phyloP scores from a whole-genome alignment of 2,888 invertebrate species.

The Parochlus steinenii region DNA sequence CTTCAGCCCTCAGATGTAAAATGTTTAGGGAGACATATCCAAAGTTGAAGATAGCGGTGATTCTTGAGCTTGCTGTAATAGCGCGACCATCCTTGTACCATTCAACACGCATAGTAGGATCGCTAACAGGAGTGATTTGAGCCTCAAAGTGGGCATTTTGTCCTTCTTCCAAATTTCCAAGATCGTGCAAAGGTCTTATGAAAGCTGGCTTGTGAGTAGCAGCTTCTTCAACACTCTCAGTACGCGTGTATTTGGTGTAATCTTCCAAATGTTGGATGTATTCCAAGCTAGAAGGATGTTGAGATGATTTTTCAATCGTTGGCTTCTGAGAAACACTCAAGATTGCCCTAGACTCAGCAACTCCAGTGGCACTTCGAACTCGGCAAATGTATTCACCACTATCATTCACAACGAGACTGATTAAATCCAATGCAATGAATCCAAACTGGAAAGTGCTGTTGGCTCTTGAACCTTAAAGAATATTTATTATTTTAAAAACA shows the following conservation, averaged over 20 bases:
- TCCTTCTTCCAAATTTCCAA: slow-evolving; percentile 77
- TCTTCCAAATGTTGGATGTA: slow-evolving; percentile 83
- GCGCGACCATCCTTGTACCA: slow-evolving; percentile 92
- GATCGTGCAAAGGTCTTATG: slow-evolving; percentile 70
- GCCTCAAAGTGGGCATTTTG: slow-evolving; percentile 87
- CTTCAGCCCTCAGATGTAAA: slow-evolving; percentile 95
- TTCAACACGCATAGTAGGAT: slow-evolving; percentile 85
- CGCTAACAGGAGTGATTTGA: slow-evolving; percentile 80
- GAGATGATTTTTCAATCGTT: slow-evolving; percentile 72
- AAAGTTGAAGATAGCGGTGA: slow-evolving; percentile 96
- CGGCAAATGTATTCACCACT: slow-evolving; percentile 83
- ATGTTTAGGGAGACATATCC: slow-evolving; percentile 98
- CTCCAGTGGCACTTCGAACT: slow-evolving; percentile 71
- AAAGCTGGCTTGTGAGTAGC: slow-evolving; percentile 69
- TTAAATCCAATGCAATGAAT: slow-evolving; percentile 84
- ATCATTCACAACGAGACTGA: slow-evolving; percentile 71
- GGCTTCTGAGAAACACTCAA: slow-evolving; percentile 66
- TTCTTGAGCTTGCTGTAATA: slow-evolving; percentile 92
- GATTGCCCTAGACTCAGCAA: slow-evolving; percentile 68
- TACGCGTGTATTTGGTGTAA: slow-evolving; percentile 71
- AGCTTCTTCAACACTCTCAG: slow-evolving; percentile 69
- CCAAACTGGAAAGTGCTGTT: slow-evolving; percentile 95
- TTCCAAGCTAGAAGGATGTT: slow-evolving; percentile 82
- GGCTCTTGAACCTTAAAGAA: slow-evolving; percentile 69
- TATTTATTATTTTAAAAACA: slow-evolving; percentile 6